These are phyloP conservation scores for Pipistrellus pipistrellus DNA, from an alignment of 2,797 vertebrate species.

Conservation along the genomic window DNA sequence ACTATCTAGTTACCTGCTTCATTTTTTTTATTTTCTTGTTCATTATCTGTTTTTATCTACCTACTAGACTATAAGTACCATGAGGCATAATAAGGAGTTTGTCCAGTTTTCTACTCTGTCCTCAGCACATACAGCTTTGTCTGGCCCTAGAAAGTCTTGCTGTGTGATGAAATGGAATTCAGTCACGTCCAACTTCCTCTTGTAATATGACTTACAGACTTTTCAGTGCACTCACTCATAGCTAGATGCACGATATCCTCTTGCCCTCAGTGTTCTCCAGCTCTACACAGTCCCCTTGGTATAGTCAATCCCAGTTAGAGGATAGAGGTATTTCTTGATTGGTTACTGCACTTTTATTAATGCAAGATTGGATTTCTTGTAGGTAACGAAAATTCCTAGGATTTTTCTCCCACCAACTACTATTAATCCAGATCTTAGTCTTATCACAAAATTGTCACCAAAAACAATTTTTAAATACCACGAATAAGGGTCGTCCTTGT, in stretches of 20 bases:
- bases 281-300: background rate
- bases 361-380: background rate
- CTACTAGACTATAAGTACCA: background rate
- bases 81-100: background rate
- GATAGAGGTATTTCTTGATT: background rate
- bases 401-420: background rate
- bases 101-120: background rate
- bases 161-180: background rate
- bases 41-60: background rate
- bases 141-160: background rate
- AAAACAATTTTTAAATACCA: background rate
- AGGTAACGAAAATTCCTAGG: background rate
- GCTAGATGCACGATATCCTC: background rate
- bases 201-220: background rate
- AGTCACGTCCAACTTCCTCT: background rate
- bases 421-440: background rate
- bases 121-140: background rate
- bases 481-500: background rate
- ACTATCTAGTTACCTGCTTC: background rate
- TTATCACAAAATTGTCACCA: background rate
- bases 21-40: background rate
- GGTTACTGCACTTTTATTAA: background rate
- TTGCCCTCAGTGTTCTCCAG: background rate
- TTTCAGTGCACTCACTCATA: background rate
- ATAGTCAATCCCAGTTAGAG: background rate